Conservation (phyloP, 2,888 invertebrate genomes). For the Oxycera nigricornis region DNA sequence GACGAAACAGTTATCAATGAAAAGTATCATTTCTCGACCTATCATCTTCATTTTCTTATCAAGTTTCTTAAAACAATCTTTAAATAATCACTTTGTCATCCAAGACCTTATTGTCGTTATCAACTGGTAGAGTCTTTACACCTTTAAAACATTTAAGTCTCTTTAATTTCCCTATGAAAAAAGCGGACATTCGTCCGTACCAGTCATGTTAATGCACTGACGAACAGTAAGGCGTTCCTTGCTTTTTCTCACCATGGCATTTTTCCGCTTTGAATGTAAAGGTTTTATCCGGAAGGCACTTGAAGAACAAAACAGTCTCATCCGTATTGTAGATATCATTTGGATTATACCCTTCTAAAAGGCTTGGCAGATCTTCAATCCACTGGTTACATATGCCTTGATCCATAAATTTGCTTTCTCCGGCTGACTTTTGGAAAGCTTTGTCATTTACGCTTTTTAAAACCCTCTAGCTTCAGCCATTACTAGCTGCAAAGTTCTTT, state of each 20-base stretch:
- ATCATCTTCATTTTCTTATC: conserved; percentile 28
- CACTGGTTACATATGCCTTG: neutral
- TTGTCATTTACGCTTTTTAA: neutral
- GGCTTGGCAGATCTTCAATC: neutral
- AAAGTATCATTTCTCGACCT: neutral
- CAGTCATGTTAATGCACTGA: neutral
- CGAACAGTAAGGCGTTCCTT: neutral
- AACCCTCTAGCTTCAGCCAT: neutral
- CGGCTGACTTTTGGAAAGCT: neutral
- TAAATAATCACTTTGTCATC: too few species aligned
- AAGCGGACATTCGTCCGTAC: neutral
- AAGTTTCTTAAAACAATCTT: conserved; percentile 26
- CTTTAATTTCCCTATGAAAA: too few species aligned
- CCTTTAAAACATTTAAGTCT: neutral
- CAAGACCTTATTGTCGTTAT: too few species aligned
- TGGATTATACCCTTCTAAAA: neutral
- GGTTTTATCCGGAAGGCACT: neutral
- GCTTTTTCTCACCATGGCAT: neutral
- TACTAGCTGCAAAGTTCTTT: neutral
- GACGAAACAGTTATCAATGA: neutral
- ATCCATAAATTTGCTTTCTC: too few species aligned
- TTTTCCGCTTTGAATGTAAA: neutral
- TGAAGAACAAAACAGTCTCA: neutral
- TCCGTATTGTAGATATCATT: neutral
- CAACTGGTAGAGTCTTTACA: neutral